Evolutionary conservation across 2,888 invertebrate species (phyloP).

Genomic region (Himalopsyche anomala): DNA sequence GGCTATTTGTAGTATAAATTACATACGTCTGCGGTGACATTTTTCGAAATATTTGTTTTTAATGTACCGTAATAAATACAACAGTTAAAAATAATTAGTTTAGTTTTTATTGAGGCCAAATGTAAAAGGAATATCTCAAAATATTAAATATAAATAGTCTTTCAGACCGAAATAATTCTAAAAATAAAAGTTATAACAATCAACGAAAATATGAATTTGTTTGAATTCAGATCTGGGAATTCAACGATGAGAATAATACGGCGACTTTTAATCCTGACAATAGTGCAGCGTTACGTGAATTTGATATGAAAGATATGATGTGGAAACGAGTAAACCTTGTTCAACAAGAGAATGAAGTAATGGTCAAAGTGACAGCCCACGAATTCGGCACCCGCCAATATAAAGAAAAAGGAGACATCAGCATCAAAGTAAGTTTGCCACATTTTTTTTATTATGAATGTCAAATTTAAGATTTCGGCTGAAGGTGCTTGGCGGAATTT

Average conservation of each 20-base stretch:
- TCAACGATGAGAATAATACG: slow-evolving; percentile 77
- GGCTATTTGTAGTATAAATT: too few species aligned
- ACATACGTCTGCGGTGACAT: too few species aligned
- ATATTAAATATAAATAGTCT: too few species aligned
- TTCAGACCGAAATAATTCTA: too few species aligned
- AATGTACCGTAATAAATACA: too few species aligned
- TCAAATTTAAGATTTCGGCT: too few species aligned
- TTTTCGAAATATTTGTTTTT: too few species aligned
- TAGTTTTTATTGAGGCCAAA: too few species aligned
- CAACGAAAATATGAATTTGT: neutral
- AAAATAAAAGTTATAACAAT: too few species aligned
- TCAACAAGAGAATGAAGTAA: slow-evolving; percentile 70
- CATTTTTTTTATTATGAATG: neutral
- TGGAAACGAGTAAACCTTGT: slow-evolving; percentile 71
- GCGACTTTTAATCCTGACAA: slow-evolving; percentile 70
- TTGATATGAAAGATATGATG: slow-evolving; percentile 69
- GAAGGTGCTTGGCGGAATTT: too few species aligned
- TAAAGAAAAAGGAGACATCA: slow-evolving; percentile 68
- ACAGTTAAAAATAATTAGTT: too few species aligned
- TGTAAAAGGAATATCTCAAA: too few species aligned
- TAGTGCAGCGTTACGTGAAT: slow-evolving; percentile 69
- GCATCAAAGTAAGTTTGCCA: slow-evolving; percentile 68
- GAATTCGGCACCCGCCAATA: slow-evolving; percentile 67
- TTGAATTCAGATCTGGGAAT: slow-evolving; percentile 76
- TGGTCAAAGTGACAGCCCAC: slow-evolving; percentile 66